Evolutionary conservation across 2,113 vertebrate genomes (phyloP).

Genomic region (Microtus richardsoni): DNA sequence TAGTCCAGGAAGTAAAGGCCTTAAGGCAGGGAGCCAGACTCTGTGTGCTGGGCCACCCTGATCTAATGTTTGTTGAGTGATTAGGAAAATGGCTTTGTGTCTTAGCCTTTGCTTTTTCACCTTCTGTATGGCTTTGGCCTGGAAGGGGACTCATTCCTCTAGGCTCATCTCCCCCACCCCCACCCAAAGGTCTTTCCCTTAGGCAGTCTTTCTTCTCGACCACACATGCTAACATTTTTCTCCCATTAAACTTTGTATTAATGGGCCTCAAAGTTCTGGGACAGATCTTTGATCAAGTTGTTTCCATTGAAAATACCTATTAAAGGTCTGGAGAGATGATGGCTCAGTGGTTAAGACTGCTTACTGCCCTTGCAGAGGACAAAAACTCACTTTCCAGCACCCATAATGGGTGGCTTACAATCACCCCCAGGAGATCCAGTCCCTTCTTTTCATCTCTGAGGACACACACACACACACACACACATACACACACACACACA

Average conservation of each 20-base stretch:
- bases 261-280: not conserved
- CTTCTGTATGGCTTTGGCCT: not conserved
- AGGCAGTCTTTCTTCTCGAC: not conserved
- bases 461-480: not conserved
- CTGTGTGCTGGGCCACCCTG: not conserved
- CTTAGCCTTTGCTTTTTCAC: not conserved
- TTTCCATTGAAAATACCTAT: not conserved
- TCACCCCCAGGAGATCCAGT: not conserved
- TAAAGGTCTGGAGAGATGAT: not conserved
- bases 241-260: not conserved
- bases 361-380: not conserved
- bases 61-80: not conserved
- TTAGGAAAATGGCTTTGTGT: not conserved
- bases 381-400: not conserved
- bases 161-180: not conserved
- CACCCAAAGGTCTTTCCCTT: not conserved
- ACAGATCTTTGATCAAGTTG: not conserved
- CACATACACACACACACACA: not conserved
- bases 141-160: not conserved
- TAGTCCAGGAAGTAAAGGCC: not conserved
- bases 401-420: too few species aligned
- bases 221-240: not conserved
- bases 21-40: not conserved
- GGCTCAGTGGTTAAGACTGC: not conserved
- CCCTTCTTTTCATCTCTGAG: not conserved